phyloP scores from a whole-genome alignment of 2,888 invertebrate species.

The Lithodes maja region DNA sequence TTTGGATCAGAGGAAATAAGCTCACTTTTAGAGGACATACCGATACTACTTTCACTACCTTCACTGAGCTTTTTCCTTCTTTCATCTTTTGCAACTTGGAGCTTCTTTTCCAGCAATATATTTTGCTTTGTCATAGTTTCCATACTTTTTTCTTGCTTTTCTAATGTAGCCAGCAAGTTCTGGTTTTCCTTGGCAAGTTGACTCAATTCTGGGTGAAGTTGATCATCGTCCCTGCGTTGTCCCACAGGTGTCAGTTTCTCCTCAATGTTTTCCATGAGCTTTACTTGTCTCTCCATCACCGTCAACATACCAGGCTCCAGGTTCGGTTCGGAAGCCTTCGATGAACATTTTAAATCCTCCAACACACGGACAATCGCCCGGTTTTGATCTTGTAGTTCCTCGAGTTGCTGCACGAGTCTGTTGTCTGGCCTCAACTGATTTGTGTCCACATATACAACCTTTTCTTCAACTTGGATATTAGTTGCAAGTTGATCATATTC shows the following conservation, averaged over 20 bases:
- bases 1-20: background rate
- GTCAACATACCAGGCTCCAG: slow-evolving; percentile 25
- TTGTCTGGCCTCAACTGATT: background rate
- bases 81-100: background rate
- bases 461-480: background rate
- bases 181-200: slow-evolving; percentile 44
- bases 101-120: slow-evolving; percentile 41
- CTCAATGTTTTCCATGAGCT: slow-evolving; percentile 48
- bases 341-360: slow-evolving; percentile 33
- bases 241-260: slow-evolving; percentile 31
- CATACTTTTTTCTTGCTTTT: slow-evolving; percentile 36
- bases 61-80: background rate
- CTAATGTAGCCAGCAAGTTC: slow-evolving; percentile 20
- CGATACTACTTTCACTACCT: background rate
- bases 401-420: slow-evolving; percentile 40
- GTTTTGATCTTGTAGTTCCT: slow-evolving; percentile 38
- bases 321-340: slow-evolving; percentile 35
- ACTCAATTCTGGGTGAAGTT: slow-evolving; percentile 22
- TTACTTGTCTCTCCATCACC: slow-evolving; percentile 38
- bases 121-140: slow-evolving; percentile 40
- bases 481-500: background rate
- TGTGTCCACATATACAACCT: background rate
- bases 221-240: background rate
- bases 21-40: background rate
- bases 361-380: slow-evolving; percentile 23